Conservation (phyloP, 2,797 vertebrate species). For the Urophycis tenuis region DNA sequence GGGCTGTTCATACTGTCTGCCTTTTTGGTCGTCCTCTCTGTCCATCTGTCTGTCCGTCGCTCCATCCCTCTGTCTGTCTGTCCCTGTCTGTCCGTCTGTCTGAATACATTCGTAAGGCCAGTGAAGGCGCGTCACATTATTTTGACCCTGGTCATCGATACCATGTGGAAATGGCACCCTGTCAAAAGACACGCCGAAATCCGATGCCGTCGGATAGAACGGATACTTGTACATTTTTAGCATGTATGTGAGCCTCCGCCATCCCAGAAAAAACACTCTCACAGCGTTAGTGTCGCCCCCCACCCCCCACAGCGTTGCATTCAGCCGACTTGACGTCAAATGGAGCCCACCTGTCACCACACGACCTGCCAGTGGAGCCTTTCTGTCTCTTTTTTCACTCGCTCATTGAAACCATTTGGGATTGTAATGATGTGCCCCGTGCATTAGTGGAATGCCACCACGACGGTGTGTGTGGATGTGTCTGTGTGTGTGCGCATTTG, state of each 20-base stretch:
- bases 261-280: not conserved
- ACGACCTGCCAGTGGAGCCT: not conserved
- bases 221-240: not conserved
- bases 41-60: not conserved
- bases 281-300: no score
- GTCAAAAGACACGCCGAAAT: not conserved
- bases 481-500: no score
- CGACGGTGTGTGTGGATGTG: no score
- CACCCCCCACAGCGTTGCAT: not conserved
- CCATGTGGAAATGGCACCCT: not conserved
- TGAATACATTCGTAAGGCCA: not conserved
- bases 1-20: not conserved
- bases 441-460: constrained; percentile 19
- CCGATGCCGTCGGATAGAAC: not conserved
- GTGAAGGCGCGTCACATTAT: not conserved
- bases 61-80: not conserved
- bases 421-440: not conserved
- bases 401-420: not conserved
- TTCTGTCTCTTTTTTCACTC: not conserved
- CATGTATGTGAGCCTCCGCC: not conserved
- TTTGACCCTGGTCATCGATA: not conserved
- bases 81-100: not conserved
- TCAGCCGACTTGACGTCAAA: not conserved
- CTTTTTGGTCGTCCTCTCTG: not conserved
- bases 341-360: not conserved